Percentiles rank a stretch among this genome's conserved stretches.
phyloP scores from a whole-genome alignment of 2,113 vertebrate species.

The Rallus limicola region DNA sequence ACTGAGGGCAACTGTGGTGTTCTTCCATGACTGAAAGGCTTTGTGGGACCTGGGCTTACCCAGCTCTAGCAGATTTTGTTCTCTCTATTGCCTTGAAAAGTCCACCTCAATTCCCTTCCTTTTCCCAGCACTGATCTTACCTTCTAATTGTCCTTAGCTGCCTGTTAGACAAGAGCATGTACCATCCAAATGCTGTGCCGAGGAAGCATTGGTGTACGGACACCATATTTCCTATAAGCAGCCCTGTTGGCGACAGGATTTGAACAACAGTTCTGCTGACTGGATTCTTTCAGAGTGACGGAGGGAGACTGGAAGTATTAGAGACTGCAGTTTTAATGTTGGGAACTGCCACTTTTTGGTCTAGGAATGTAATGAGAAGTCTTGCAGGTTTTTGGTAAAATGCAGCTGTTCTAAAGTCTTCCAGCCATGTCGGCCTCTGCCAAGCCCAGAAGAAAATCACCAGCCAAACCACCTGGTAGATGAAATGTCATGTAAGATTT shows the following conservation, averaged over 20 bases:
- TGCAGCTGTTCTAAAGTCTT: background rate
- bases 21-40: background rate
- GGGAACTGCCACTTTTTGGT: background rate
- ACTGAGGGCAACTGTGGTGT: background rate
- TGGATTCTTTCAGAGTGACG: background rate
- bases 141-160: background rate
- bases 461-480: background rate
- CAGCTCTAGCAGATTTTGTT: background rate
- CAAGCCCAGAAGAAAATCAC: background rate
- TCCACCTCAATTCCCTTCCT: background rate
- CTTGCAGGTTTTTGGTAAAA: background rate
- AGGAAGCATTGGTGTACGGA: background rate
- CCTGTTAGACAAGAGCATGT: background rate
- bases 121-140: background rate
- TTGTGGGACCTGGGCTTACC: background rate
- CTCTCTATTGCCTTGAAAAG: background rate
- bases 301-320: background rate
- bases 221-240: background rate
- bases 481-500: background rate
- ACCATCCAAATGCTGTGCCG: background rate
- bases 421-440: background rate
- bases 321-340: background rate
- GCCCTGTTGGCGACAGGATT: background rate
- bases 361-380: background rate
- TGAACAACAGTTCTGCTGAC: background rate